Base-by-base conservation (phyloP, 2,797 vertebrate genomes). In the Astyanax mexicanus region DNA sequence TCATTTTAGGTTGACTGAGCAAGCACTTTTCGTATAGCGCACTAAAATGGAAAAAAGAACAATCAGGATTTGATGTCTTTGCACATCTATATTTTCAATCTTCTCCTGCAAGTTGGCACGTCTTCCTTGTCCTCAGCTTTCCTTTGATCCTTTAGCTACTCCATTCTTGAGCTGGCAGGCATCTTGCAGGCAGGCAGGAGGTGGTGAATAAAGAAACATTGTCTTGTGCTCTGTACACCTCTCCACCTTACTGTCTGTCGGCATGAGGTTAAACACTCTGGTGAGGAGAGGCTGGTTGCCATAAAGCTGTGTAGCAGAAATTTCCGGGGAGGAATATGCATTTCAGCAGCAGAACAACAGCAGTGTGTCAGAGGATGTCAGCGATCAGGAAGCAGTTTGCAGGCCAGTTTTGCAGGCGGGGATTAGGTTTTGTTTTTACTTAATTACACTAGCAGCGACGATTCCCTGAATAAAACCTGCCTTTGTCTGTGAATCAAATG, bases 131-230 rank as follows among this genome's bases (percentile, higher is more conserved):
- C 74, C 60, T 47, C 11, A 19, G 55, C 3, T 69, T n/a, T n/a
- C n/a, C 77, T 79, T 83, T 86, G 74, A 83, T 84, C 62, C 67
- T 69, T 67, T 58, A 57, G 67, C 40, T 60, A 62, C 42, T 72
- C 70, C 58, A 40, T 66, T 37, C 47, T 38, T 54, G 60, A 58
- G 60, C 58, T 55, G 75, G 66, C 79, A 83, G 70, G 60, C 71
- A 55, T 80, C 74, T 67, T 45, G 57, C 54, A 54, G 25, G 72
- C 44, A 74, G 75, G 74, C 77, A 80, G 47, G 69, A 66, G 72
- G 72, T 40, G 69, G 38, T 38, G 49, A 75, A 80, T 68, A 81
- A 80, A 72, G 54, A 81, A 12, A 67, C 69, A 52, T 58, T 82
- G 62, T 77, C 72, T 58, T 37, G 66, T 23, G 13, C 35, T 80